Base-by-base conservation (phyloP, 2,888 invertebrate species). In the Acrobasis repandana region DNA sequence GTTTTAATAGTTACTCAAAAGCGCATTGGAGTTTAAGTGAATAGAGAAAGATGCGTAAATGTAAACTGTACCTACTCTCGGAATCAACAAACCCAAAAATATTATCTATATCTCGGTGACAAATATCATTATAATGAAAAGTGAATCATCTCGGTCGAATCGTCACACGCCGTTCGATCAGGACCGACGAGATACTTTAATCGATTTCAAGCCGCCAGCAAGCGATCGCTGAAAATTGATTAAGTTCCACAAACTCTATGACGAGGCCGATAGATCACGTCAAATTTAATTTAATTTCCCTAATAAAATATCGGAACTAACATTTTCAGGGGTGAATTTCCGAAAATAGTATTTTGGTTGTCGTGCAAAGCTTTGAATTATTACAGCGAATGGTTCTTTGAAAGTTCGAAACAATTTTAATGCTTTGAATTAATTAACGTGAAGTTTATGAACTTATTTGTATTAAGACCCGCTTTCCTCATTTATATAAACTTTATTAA, bases 221-320 rank as follows among this genome's bases (percentile, higher is more conserved):
- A 36, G 54, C 46, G 20, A 16, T 14, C 38, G 15, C 58, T 54
- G 62, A 62, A 62, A 62, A 62, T 62, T 62, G 62, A 62, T 62
- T 59, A 62, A 62, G 62, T 62, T 62, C 58, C 18, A 9, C 48
- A 36, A 56, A 62, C 58, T 58, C 58, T 58, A 51, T 62, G 58
- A 58, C 61, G 56, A 58, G 57, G 43, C 34, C 49, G 18, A 36
- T 36, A 51, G 50, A 57, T 57, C 57, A 61, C 50, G 38, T 61
- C 50, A 18, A 50, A 50, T 50, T n/a, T 28, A 49, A 56, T 56
- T 61, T 56, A 61, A 48, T 49, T 38, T 56, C 56, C 28, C 50
- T 38, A 20, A 38, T 20, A 20, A 50, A 10, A 50, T 18, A 16
- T 10, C 11, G 9, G 48, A 50, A 50, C 28, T 14, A 50, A n/a